These are phyloP conservation scores for Drosophila emarginata DNA, from an alignment of 2,888 invertebrate genomes.

Conservation along the genomic window DNA sequence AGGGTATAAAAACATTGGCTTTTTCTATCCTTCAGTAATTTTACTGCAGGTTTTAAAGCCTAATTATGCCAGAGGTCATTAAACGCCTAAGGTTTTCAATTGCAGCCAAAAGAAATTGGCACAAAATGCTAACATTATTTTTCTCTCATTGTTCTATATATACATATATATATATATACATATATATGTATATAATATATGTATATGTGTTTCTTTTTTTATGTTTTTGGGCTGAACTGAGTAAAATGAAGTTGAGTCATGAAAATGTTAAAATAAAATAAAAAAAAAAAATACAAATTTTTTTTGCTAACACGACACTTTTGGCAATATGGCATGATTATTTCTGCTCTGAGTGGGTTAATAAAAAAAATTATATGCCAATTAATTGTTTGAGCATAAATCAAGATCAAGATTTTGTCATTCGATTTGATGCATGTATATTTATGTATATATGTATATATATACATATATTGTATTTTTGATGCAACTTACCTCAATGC, in stretches of 20 bases:
- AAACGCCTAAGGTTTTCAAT: conserved; percentile 49
- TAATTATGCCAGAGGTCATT: conserved; percentile 59
- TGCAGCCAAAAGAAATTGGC: conserved; percentile 6
- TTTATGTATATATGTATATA: no score
- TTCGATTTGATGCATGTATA: not conserved
- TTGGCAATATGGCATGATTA: not conserved
- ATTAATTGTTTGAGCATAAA: conserved; percentile 13
- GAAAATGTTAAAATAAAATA: conserved; percentile 11
- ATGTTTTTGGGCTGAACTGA: conserved; percentile 28
- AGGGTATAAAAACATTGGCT: not conserved
- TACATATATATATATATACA: no score
- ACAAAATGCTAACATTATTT: conserved; percentile 6
- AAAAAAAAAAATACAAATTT: not conserved
- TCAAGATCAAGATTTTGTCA: conserved; percentile 10
- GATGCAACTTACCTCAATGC: conserved; percentile 77
- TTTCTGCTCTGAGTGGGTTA: conserved; percentile 26
- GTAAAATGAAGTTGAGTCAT: conserved; percentile 38
- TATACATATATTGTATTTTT: not conserved
- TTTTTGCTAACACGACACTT: conserved; percentile 2
- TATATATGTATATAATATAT: no score
- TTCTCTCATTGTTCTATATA: not conserved
- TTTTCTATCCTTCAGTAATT: not conserved
- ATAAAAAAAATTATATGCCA: conserved; percentile 16
- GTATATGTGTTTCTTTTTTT: not conserved
- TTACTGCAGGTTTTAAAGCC: conserved; percentile 8